phyloP scores from a whole-genome alignment of 1,140 invertebrate species.

The Bombus ignitus region DNA sequence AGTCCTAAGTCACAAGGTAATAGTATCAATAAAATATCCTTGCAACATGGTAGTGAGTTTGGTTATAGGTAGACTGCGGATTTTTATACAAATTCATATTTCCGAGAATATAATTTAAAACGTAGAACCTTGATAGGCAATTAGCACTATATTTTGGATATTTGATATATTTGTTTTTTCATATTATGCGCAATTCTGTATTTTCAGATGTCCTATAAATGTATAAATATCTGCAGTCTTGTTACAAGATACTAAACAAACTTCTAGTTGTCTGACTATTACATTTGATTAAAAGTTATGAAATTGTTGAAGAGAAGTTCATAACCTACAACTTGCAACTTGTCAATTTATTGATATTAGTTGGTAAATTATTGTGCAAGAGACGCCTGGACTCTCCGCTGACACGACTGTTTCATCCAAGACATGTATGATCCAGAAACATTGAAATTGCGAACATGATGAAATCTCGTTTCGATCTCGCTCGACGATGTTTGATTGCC shows the following conservation, averaged over 20 bases:
- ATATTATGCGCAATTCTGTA: too few species aligned
- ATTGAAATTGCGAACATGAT: background rate
- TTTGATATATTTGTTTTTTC: too few species aligned
- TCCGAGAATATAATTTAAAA: too few species aligned
- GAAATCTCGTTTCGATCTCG: background rate
- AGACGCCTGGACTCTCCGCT: background rate
- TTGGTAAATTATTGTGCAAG: background rate
- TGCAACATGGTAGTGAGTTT: background rate
- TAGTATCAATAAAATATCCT: background rate
- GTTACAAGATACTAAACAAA: too few species aligned
- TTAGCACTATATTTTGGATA: too few species aligned
- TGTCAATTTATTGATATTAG: background rate
- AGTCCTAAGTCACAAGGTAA: background rate
- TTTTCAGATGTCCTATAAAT: too few species aligned
- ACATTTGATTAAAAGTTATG: background rate
- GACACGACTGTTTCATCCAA: conserved; percentile 12
- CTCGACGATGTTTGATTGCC: background rate
- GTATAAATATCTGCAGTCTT: too few species aligned
- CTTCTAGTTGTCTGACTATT: background rate
- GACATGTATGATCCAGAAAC: background rate
- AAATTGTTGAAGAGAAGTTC: background rate
- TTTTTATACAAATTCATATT: background rate
- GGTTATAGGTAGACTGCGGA: background rate
- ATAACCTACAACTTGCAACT: background rate
- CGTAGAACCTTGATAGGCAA: too few species aligned